phyloP scores from a whole-genome alignment of 2,888 invertebrate species.

The Brassicogethes aeneus region DNA sequence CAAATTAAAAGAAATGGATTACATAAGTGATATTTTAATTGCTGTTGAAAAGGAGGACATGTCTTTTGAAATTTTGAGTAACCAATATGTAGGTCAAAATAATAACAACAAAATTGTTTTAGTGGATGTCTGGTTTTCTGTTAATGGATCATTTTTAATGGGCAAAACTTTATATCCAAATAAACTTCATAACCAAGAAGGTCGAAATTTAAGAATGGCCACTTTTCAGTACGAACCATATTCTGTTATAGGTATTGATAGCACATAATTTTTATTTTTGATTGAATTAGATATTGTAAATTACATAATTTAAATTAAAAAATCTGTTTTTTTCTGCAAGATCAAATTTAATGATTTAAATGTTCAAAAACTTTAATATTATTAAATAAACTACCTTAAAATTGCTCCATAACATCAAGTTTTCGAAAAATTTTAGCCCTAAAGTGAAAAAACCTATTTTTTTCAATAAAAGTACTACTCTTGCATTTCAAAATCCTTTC shows the following conservation, averaged over 20 bases:
- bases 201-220: slow-evolving; percentile 2
- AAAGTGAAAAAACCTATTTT: too few relatives aligned
- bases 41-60: neutral
- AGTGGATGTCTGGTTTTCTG: slow-evolving; percentile 23
- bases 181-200: slow-evolving; percentile 11
- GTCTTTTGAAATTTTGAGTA: neutral
- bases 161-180: slow-evolving; percentile 21
- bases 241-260: slow-evolving; percentile 4
- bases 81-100: slow-evolving; percentile 14
- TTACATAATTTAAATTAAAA: too few relatives aligned
- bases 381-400: too few relatives aligned
- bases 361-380: too few relatives aligned
- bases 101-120: slow-evolving; percentile 13
- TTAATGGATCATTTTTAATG: slow-evolving; percentile 18
- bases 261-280: too few relatives aligned
- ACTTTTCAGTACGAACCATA: slow-evolving; percentile 4
- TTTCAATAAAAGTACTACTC: too few relatives aligned
- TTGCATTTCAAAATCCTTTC: too few relatives aligned
- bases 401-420: too few relatives aligned
- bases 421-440: too few relatives aligned
- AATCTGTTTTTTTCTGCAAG: too few relatives aligned
- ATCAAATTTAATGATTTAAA: too few relatives aligned
- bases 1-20: slow-evolving; percentile 14
- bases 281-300: too few relatives aligned
- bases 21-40: slow-evolving; percentile 18